Evolutionary conservation across 2,113 vertebrate genomes (phyloP), one percentile per base, ranked within the genome.

Genomic region (Stictonetta naevosa): DNA sequence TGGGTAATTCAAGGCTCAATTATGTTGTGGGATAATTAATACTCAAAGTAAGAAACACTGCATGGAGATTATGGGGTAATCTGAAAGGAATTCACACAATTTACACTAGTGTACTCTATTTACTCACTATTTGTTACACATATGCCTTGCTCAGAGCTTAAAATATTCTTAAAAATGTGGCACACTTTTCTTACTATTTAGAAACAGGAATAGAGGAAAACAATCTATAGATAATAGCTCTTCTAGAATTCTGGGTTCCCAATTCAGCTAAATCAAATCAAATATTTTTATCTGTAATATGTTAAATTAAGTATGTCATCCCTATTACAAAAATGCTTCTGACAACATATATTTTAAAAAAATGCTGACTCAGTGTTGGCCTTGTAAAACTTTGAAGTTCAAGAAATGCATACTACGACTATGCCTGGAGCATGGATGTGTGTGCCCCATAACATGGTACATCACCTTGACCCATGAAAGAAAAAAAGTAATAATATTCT

Each of bases 1-100:
- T 34, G 17, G 11, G 63, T 73, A 96, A 95, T 73, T 93, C n/a
- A 48, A 58, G 28, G 44, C 69, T 95, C 90, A 92, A 26, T 92
- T 90, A 82, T 91, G 21, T 40, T 82, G 62, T 63, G 64, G 28
- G 58, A 94, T 88, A 93, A 96, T 94, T 94, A 92, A 23, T 50
- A 72, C 19, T 66, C 53, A 62, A 94, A 90, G 73, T 68, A 78
- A 82, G 73, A 96, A 91, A 86, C 53, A 44, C 53, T 87, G 73
- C 38, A n/a, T 72, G 38, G 66, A 90, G 76, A 86, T 93, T 81
- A 91, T n/a, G 76, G n/a, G 29, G 11, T 79, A 92, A 92, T 93
- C 73, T 66, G 73, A 83, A 88, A 86, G 42, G 23, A 90, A 93
- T 42, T 80, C 20, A 86, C 7, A 55, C 25, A 38, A 58, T 56